These are phyloP conservation scores for Channallabes apus DNA, from an alignment of 2,797 vertebrate genomes.

Conservation along the genomic window DNA sequence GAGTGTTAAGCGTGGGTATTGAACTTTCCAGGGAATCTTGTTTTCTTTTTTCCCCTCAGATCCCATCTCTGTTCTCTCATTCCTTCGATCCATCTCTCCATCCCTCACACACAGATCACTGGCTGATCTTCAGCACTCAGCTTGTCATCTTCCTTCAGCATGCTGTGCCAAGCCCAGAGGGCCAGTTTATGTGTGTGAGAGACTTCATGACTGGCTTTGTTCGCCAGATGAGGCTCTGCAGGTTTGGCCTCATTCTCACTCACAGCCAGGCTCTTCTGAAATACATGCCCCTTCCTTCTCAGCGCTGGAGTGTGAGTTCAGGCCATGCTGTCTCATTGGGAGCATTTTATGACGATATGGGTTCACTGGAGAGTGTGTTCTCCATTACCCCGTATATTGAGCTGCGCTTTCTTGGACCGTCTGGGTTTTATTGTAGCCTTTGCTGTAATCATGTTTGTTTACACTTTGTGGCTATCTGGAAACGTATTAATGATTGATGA, in stretches of 20 bases:
- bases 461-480: conserved; percentile 56
- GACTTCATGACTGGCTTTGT: conserved; percentile 17
- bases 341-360: conserved; percentile 24
- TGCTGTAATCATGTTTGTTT: conserved; percentile 68
- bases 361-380: conserved; percentile 16
- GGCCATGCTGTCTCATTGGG: conserved; percentile 8
- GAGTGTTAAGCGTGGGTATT: conserved; percentile 23
- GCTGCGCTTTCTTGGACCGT: conserved; percentile 20
- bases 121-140: conserved; percentile 34
- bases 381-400: conserved; percentile 10
- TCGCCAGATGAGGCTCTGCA: conserved; percentile 28
- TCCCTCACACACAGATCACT: conserved; percentile 12
- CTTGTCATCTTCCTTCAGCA: conserved; percentile 28
- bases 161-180: conserved; percentile 32
- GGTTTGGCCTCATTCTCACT: conserved; percentile 17
- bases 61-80: conserved; percentile 23
- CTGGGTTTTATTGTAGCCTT: conserved; percentile 54
- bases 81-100: background rate
- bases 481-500: conserved; percentile 53
- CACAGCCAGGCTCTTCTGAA: conserved; percentile 19
- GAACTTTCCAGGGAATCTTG: conserved; percentile 11
- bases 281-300: background rate
- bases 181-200: conserved; percentile 40
- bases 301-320: background rate
- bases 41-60: background rate